Conservation (phyloP, 2,113 vertebrate species). For the Spizaetus ornatus region DNA sequence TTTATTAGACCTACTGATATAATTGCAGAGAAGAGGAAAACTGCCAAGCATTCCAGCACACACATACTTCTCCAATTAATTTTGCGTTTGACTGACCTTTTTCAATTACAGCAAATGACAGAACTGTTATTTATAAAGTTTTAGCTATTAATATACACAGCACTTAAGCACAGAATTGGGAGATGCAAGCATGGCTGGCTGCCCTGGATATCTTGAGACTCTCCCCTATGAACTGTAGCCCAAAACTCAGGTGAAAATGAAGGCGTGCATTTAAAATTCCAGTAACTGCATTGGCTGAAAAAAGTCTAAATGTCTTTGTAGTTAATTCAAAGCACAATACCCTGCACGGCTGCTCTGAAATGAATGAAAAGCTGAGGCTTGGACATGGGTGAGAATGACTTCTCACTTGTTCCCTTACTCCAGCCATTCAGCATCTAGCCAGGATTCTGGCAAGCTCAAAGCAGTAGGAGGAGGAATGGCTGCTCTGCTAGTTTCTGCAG, state of each 20-base stretch:
- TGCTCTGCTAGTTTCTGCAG: neutral
- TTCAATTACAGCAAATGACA: neutral
- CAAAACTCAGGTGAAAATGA: neutral
- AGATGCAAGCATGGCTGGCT: neutral
- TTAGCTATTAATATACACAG: neutral
- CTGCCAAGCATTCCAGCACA: neutral
- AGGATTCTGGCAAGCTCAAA: neutral
- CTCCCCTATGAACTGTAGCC: neutral
- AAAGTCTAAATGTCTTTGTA: neutral
- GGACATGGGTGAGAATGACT: neutral
- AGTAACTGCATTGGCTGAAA: neutral
- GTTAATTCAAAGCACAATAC: neutral
- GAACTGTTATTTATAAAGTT: neutral
- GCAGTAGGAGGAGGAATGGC: neutral
- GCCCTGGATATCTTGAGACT: neutral
- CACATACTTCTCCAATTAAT: neutral
- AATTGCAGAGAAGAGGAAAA: neutral
- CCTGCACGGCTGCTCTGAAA: neutral
- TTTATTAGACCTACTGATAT: neutral
- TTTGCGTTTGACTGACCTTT: neutral
- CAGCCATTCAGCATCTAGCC: neutral
- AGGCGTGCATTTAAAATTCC: neutral
- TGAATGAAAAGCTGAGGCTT: neutral
- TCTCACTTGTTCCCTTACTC: neutral
- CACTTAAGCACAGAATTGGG: neutral